phyloP scores from a whole-genome alignment of 2,888 invertebrate species.

The Chrysina gloriosa region DNA sequence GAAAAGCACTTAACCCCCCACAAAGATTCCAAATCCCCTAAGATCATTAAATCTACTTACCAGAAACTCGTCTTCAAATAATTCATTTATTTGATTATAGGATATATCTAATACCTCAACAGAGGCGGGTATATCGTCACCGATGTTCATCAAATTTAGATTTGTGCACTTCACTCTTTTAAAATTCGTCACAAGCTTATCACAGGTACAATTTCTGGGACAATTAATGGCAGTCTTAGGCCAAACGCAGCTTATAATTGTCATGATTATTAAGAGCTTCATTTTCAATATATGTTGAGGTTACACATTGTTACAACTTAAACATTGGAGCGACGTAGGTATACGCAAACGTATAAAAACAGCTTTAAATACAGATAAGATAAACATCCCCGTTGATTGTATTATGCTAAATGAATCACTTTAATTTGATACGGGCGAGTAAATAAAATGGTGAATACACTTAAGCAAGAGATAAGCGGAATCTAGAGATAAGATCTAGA shows the following conservation, averaged over 20 bases:
- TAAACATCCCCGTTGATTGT: neutral
- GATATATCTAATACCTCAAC: constrained; percentile 73
- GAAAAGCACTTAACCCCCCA: neutral
- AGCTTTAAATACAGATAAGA: constrained; percentile 6
- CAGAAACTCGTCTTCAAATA: constrained; percentile 72
- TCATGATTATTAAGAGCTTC: constrained; percentile 13
- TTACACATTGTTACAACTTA: neutral
- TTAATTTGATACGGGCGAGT: neutral
- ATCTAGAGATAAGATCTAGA: no score
- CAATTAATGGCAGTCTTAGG: constrained; percentile 57
- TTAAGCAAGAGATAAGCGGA: neutral
- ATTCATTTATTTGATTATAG: constrained; percentile 71
- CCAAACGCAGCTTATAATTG: neutral
- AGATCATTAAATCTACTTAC: constrained; percentile 62
- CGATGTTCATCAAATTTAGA: constrained; percentile 70
- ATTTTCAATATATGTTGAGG: neutral
- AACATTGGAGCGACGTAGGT: neutral
- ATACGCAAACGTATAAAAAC: neutral
- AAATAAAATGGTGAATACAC: neutral
- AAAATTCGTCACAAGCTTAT: constrained; percentile 66
- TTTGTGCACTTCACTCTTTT: constrained; percentile 69
- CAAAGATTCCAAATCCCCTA: no score
- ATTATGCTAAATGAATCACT: constrained; percentile 3
- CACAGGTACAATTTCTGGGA: constrained; percentile 70
- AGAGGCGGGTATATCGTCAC: constrained; percentile 70